Percentiles rank a stretch among this genome's conserved stretches.
phyloP scores from a whole-genome alignment of 1,140 invertebrate genomes.

The Parasteatoda tepidariorum region DNA sequence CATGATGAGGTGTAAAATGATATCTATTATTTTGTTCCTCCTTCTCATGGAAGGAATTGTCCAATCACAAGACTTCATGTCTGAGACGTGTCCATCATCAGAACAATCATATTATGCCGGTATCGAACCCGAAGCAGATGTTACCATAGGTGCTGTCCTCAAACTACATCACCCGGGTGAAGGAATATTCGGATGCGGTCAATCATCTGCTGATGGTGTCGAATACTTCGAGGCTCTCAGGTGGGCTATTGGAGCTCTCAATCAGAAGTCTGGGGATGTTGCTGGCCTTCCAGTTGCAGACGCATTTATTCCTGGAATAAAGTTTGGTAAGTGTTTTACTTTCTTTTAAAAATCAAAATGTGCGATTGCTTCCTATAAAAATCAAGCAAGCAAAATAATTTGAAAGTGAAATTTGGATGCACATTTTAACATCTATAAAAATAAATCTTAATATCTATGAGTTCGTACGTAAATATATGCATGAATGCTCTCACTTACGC shows the following conservation, averaged over 20 bases:
- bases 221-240: conserved; percentile 64
- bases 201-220: conserved; percentile 61
- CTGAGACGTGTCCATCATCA: conserved; percentile 11
- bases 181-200: conserved; percentile 51
- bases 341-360: no score
- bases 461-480: no score
- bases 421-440: no score
- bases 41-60: not conserved
- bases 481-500: no score
- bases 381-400: no score
- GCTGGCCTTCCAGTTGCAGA: conserved; percentile 1
- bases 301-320: conserved; percentile 55
- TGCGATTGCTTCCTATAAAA: no score
- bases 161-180: conserved; percentile 26
- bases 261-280: conserved; percentile 42
- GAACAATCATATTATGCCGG: conserved; percentile 3
- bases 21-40: no score
- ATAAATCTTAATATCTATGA: no score
- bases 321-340: conserved; percentile 38
- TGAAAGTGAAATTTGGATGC: no score
- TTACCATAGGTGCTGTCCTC: conserved; percentile 42
- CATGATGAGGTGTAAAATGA: conserved; percentile 17
- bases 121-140: conserved; percentile 45
- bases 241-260: conserved; percentile 61
- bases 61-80: not conserved